Evolutionary conservation across 2,113 vertebrate genomes (phyloP).

Genomic region (Pogona vitticeps): DNA sequence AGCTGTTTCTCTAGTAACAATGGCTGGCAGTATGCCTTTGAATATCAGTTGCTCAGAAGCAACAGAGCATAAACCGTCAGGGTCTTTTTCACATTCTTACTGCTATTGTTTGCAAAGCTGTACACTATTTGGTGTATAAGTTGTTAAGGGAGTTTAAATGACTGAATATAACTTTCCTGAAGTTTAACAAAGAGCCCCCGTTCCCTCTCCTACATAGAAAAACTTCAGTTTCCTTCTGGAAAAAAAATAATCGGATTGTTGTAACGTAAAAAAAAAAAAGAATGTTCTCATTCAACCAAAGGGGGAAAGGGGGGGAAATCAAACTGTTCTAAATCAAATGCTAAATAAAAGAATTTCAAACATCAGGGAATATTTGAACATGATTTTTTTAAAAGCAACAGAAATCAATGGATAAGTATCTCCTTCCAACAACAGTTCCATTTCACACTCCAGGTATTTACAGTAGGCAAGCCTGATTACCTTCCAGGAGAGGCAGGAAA

Average conservation of each 20-base stretch:
- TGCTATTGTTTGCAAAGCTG: neutral
- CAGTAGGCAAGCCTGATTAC: constrained; percentile 27
- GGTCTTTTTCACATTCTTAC: too few relatives aligned
- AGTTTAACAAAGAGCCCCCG: constrained; percentile 34
- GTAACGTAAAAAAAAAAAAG: constrained; percentile 25
- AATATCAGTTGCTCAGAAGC: too few relatives aligned
- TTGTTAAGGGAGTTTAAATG: constrained; percentile 38
- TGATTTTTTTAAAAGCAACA: constrained; percentile 14
- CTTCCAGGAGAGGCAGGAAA: neutral
- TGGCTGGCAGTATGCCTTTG: too few relatives aligned
- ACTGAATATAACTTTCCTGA: constrained; percentile 10
- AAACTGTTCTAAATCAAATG: constrained; percentile 53
- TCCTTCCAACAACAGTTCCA: constrained; percentile 23
- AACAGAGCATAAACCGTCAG: too few relatives aligned
- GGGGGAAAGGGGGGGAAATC: constrained; percentile 43
- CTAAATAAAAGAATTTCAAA: constrained; percentile 49
- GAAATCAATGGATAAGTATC: constrained; percentile 32
- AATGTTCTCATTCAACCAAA: constrained; percentile 28
- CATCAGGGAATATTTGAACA: constrained; percentile 34
- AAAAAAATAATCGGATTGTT: constrained; percentile 28
- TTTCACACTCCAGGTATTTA: constrained; percentile 36
- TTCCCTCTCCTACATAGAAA: constrained; percentile 42
- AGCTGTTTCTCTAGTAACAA: too few relatives aligned
- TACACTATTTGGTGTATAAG: constrained; percentile 30
- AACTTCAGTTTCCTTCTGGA: constrained; percentile 35